Base-by-base conservation (phyloP, 2,888 invertebrate genomes). In the Hirtodrosophila alboralis region DNA sequence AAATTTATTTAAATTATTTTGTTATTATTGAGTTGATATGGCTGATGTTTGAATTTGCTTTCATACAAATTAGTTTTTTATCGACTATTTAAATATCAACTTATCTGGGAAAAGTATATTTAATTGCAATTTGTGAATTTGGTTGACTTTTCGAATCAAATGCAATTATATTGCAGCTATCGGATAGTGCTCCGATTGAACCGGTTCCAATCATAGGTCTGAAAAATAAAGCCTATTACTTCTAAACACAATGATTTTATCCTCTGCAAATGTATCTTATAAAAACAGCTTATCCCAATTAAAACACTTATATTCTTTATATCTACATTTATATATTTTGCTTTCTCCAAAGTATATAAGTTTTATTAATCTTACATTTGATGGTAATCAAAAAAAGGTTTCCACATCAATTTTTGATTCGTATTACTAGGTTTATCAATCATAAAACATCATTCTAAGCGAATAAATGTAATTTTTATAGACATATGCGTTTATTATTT, bases 261-360 rank as follows among this genome's bases (percentile, higher is more conserved):
- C n/a, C n/a, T n/a, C n/a, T n/a, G n/a, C n/a, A n/a, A n/a, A n/a
- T n/a, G n/a, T n/a, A n/a, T n/a, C n/a, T n/a, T n/a, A 23, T 1
- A 2, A 4, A 23, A 2, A 2, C 23, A n/a, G n/a, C 40, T 23
- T 10, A 43, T 16, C 26, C 37, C 37, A 30, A 28, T 38, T 9
- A 47, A 56, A 30, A 31, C 13, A 44, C 9, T 5, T 10, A 13
- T 38, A 3, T 37, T 37, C 14, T 60, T 75, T 57, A 70, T 65
- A 51, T 68, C 85, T 79, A 79, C 85, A 75, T 49, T 75, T 85
- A 85, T 78, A 73, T 84, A 60, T 84, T 63, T 53, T 52, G 43
- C 70, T 57, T 68, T 71, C 62, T 83, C 60, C 79, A 78, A 77
- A 65, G 45, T 60, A 53, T 72, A 44, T 73, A 47, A 56, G 10